Evolutionary conservation across 2,888 invertebrate genomes (phyloP), one percentile per base, ranked within the genome.

Genomic region (Morpho achilles): DNA sequence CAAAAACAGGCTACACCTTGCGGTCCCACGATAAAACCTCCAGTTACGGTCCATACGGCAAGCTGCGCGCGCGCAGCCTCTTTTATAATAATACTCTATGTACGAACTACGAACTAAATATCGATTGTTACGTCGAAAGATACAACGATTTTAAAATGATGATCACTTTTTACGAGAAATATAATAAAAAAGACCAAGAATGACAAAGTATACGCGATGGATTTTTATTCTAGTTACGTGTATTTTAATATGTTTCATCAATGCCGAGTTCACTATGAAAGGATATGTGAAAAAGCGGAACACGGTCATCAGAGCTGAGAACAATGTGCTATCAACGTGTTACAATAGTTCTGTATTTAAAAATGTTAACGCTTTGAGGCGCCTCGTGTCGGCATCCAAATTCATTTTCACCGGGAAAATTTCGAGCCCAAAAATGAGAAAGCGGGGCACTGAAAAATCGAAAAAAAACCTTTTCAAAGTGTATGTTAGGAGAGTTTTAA

Each of bases 401-500:
- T 89, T 83, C 69, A 87, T 91, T 78, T 90, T 91, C 69, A 90
- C 90, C 32, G 91, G 90, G 54, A 91, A 91, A 86, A 87, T 91
- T 71, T 84, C 87, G 50, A 80, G 79, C 68, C 80, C 83, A 60
- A 76, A 77, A 63, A 81, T 76, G 68, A 75, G 77, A 58, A 82
- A 75, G 63, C 76, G 79, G 16, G 65, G 63, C 42, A 64, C 59
- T 58, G 80, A 80, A 60, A 81, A 79, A 71, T 73, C 69, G 59
- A 82, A 75, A 68, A 76, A 72, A 60, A 82, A 78, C 71, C 75
- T 90, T 67, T 88, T 81, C 59, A 91, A 88, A 82, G 87, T 91
- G 76, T 85, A 85, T 66, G 79, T 91, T 62, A 79, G 91, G 61
- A 76, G 87, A 66, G 80, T 91, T 67, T 69, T 91, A 65, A 91